Evolutionary conservation across 2,113 vertebrate species (phyloP), one percentile per base, ranked within the genome.

Genomic region (Coptodon rendalli): DNA sequence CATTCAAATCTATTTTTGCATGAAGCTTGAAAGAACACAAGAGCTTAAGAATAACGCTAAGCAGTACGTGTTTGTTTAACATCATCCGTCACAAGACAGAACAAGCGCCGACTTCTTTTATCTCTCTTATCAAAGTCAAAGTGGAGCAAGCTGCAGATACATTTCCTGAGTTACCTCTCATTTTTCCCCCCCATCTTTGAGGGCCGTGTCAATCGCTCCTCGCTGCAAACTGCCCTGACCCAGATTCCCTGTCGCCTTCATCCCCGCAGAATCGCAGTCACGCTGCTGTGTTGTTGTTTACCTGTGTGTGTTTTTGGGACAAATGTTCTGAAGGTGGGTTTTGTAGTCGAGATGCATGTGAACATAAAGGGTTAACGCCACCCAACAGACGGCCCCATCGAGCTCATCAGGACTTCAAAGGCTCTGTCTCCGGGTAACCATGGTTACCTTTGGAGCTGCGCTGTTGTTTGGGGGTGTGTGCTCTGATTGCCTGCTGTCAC

Each of bases 391-490:
- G 81, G n/a, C 79, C 81, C 76, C 84, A 66, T 83, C 66, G 10
- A 81, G 80, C 88, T 48, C 86, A 54, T 87, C 40, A 31, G 53
- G 82, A 91, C 90, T 90, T 93, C 90, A 91, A 90, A 95, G 90
- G 87, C 82, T 82, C 45, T 45, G 43, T 93, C 87, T 91, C 84
- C 2, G 17, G 36, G 96, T 96, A 93, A 86, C 96, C 91, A 96
- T 96, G 93, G 94, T 91, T 92, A 95, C 94, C 84, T 76, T 52
- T 27, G 71, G 90, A 86, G 82, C 68, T 45, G 86, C 40, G 5
- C 86, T 82, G 92, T 89, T 91, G 92, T 94, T 84, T 71, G 86
- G 90, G 52, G 40, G 80, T 82, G 86, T 84, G 89, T 59, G 53
- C 87, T 84, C 89, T 82, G 92, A 94, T 90, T 85, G 90, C 94